phyloP scores from a whole-genome alignment of 2,113 vertebrate species.

The Tenrec ecaudatus region DNA sequence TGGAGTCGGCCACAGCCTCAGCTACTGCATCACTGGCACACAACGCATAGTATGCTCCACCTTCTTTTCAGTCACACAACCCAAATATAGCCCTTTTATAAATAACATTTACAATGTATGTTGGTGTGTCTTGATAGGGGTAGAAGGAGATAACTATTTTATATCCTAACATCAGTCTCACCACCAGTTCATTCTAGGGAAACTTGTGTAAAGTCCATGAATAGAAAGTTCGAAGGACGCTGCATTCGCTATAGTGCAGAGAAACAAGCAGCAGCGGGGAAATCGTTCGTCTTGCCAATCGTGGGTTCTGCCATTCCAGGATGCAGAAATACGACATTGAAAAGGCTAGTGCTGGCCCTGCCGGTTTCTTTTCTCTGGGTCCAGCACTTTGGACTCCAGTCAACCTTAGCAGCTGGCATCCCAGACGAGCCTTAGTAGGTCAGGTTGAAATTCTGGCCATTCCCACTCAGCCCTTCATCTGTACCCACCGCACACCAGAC shows the following conservation, averaged over 20 bases:
- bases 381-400: constrained; percentile 73
- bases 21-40: constrained; percentile 48
- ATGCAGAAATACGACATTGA: constrained; percentile 48
- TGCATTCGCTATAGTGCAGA: background rate
- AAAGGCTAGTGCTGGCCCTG: constrained; percentile 51
- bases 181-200: background rate
- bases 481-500: constrained; percentile 74
- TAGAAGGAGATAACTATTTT: constrained; percentile 19
- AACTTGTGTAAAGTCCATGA: background rate
- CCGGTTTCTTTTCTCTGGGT: constrained; percentile 66
- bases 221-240: background rate
- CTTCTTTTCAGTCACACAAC: background rate
- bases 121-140: background rate
- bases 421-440: constrained; percentile 74
- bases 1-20: constrained; percentile 33
- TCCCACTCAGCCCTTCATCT: constrained; percentile 72
- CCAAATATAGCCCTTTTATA: constrained; percentile 51
- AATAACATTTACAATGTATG: constrained; percentile 17
- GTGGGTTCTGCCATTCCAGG: constrained; percentile 48
- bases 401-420: constrained; percentile 79
- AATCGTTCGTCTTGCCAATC: constrained; percentile 28
- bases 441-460: constrained; percentile 64
- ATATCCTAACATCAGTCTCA: background rate
- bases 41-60: constrained; percentile 37
- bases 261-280: constrained; percentile 1